A percentile compares a stretch with the other conserved stretches of the same genome.
phyloP scores from a whole-genome alignment of 2,797 vertebrate species.

The Silurus lanzhouensis region DNA sequence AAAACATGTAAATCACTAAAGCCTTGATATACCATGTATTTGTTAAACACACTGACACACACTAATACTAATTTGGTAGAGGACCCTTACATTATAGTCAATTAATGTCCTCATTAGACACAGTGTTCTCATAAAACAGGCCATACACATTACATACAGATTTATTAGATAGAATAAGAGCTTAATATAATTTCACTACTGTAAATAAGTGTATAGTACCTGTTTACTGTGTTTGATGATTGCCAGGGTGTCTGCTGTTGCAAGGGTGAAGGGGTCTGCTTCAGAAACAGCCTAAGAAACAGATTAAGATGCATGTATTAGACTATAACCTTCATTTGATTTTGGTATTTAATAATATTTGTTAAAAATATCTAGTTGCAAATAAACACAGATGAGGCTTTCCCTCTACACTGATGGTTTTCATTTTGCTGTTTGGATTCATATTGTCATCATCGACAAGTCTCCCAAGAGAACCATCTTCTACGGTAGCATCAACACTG shows the following conservation, averaged over 20 bases:
- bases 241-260: not conserved
- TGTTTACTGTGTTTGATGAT: not conserved
- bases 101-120: no score
- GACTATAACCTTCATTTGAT: not conserved
- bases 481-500: no score
- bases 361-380: conserved; percentile 1
- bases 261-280: not conserved
- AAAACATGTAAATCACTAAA: not conserved
- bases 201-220: not conserved
- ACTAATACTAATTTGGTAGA: not conserved
- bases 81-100: no score
- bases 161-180: no score
- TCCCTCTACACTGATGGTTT: no score
- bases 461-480: no score
- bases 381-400: no score
- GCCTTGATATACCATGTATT: not conserved
- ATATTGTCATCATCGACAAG: no score
- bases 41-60: not conserved
- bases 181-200: no score
- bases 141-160: no score
- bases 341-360: not conserved
- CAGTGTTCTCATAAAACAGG: no score
- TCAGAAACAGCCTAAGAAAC: not conserved
- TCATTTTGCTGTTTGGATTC: no score
- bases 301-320: not conserved